phyloP scores from a whole-genome alignment of 1,140 invertebrate species.

The Epicauta chinensis region DNA sequence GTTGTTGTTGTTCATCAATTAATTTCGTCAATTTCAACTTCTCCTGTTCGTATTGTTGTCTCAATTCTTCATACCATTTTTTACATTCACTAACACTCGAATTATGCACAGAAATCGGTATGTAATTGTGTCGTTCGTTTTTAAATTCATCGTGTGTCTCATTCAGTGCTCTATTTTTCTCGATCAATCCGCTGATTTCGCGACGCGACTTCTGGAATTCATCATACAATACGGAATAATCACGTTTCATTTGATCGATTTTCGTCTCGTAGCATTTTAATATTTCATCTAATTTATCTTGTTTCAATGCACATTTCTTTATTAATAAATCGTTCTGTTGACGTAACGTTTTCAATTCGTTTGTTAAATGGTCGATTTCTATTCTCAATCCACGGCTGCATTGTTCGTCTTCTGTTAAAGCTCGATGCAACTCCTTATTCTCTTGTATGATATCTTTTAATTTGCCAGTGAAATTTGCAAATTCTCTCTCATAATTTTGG shows the following conservation, averaged over 20 bases:
- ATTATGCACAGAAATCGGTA: conserved; percentile 49
- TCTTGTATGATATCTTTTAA: conserved; percentile 55
- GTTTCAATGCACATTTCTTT: conserved; percentile 48
- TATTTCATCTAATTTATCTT: conserved; percentile 55
- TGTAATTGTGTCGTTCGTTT: conserved; percentile 46
- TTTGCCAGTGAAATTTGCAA: conserved; percentile 54
- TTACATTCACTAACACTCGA: conserved; percentile 56
- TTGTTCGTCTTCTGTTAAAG: conserved; percentile 45
- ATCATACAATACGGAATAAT: conserved; percentile 53
- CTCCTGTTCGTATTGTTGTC: conserved; percentile 53
- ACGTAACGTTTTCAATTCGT: conserved; percentile 51
- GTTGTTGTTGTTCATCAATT: conserved; percentile 37
- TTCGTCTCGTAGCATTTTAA: conserved; percentile 54
- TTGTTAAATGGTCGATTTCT: conserved; percentile 40
- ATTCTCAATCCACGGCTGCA: conserved; percentile 48
- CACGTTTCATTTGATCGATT: conserved; percentile 51
- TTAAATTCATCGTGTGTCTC: conserved; percentile 50
- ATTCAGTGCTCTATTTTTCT: conserved; percentile 46
- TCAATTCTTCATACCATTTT: conserved; percentile 56
- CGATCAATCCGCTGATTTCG: conserved; percentile 51
- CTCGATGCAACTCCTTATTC: conserved; percentile 53
- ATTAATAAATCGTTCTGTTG: conserved; percentile 53
- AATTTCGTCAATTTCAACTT: conserved; percentile 46
- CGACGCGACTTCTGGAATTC: conserved; percentile 48
- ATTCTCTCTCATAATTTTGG: conserved; percentile 51